A percentile compares a stretch with the other conserved stretches of the same genome.
Conservation (phyloP, 1,140 invertebrate genomes). For the Amphibalanus amphitrite region DNA sequence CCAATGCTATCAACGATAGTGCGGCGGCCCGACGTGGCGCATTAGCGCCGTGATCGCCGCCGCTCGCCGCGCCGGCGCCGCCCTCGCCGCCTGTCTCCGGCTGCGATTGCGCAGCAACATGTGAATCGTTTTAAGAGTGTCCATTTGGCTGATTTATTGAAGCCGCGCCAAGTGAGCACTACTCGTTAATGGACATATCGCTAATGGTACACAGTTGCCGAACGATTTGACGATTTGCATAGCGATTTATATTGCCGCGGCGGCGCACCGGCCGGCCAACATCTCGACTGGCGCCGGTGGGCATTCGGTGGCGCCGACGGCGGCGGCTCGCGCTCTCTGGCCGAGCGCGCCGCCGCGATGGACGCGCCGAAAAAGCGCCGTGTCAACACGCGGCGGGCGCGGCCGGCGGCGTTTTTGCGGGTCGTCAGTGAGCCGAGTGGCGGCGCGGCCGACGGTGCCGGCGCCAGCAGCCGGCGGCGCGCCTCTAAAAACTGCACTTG, state of each 20-base stretch:
- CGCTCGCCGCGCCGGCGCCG: too few species aligned
- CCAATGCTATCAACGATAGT: neutral
- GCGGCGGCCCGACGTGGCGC: neutral
- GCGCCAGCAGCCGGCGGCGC: too few species aligned
- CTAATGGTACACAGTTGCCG: neutral
- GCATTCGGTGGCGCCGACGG: neutral
- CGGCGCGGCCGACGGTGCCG: neutral
- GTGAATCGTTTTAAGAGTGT: conserved; percentile 1
- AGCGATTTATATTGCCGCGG: neutral
- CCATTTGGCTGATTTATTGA: neutral
- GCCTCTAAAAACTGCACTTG: neutral
- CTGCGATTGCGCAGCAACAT: neutral
- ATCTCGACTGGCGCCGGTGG: neutral
- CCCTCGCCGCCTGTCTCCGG: too few species aligned
- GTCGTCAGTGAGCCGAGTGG: neutral
- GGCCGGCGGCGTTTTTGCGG: neutral
- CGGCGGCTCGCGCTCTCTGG: too few species aligned
- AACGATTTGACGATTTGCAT: neutral
- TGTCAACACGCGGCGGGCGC: neutral
- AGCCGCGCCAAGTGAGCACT: neutral
- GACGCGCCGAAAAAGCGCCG: neutral
- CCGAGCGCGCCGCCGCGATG: too few species aligned
- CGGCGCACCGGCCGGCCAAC: neutral
- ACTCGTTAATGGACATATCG: neutral
- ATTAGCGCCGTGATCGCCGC: neutral